Conservation (phyloP, 2,888 invertebrate species). For the Ctena decussata region DNA sequence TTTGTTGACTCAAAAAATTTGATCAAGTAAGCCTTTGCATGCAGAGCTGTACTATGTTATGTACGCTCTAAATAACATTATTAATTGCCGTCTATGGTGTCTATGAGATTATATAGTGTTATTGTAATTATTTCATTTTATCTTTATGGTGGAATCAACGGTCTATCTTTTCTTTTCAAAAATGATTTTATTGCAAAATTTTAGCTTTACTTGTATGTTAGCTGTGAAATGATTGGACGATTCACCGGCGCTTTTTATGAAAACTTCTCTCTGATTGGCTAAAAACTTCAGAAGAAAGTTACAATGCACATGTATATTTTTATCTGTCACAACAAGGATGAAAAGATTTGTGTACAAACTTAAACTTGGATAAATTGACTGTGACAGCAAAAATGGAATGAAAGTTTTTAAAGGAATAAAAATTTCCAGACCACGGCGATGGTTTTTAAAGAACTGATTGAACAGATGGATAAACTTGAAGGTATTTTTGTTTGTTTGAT, state of each 20-base stretch:
- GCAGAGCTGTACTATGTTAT: too few species aligned
- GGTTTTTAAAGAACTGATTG: constrained; percentile 19
- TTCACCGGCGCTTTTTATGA: constrained; percentile 1
- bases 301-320: neutral
- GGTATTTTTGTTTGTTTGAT: constrained; percentile 16
- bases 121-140: too few species aligned
- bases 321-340: neutral
- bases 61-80: too few species aligned
- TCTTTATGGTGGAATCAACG: too few species aligned
- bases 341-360: neutral
- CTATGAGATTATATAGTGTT: too few species aligned
- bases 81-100: too few species aligned
- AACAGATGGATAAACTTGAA: constrained; percentile 43
- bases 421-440: constrained; percentile 2
- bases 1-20: too few species aligned
- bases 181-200: too few species aligned
- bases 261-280: constrained; percentile 10
- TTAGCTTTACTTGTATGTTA: neutral
- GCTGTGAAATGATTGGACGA: neutral
- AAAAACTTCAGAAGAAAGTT: neutral
- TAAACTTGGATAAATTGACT: neutral
- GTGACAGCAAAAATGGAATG: neutral
- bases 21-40: too few species aligned
- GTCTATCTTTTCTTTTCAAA: too few species aligned
- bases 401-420: neutral